These are phyloP conservation scores for Plectrocnemia conspersa DNA, from an alignment of 1,140 invertebrate genomes.

Conservation along the genomic window DNA sequence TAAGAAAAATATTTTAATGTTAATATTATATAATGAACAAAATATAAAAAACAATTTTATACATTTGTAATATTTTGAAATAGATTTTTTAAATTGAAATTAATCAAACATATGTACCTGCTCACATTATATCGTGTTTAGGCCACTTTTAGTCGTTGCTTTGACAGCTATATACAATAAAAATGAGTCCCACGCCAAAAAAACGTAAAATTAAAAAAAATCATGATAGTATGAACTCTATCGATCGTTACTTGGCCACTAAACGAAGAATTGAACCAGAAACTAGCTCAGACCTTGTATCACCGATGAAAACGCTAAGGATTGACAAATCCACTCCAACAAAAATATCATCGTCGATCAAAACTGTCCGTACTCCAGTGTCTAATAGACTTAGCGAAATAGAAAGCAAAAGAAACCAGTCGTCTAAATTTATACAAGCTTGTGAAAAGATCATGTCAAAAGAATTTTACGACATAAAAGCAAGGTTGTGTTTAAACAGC, in stretches of 20 bases:
- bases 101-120: not conserved
- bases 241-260: not conserved
- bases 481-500: slow-evolving; percentile 33
- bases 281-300: not conserved
- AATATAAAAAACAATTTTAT: too few relatives aligned
- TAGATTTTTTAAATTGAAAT: not conserved
- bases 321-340: not conserved
- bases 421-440: slow-evolving; percentile 37
- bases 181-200: not conserved
- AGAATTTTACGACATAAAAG: slow-evolving; percentile 32
- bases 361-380: not conserved
- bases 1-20: too few relatives aligned
- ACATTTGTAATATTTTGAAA: not conserved
- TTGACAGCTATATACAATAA: not conserved
- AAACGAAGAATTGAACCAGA: not conserved
- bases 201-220: not conserved
- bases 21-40: too few relatives aligned
- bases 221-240: not conserved
- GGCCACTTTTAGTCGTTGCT: not conserved
- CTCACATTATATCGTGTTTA: not conserved
- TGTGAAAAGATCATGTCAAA: slow-evolving; percentile 37
- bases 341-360: not conserved
- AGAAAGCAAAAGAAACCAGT: slow-evolving; percentile 29
- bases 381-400: not conserved
- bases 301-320: not conserved